phyloP scores from a whole-genome alignment of 37 sponge, comb jelly and placozoan genomes.

The Bolinopsis microptera region DNA sequence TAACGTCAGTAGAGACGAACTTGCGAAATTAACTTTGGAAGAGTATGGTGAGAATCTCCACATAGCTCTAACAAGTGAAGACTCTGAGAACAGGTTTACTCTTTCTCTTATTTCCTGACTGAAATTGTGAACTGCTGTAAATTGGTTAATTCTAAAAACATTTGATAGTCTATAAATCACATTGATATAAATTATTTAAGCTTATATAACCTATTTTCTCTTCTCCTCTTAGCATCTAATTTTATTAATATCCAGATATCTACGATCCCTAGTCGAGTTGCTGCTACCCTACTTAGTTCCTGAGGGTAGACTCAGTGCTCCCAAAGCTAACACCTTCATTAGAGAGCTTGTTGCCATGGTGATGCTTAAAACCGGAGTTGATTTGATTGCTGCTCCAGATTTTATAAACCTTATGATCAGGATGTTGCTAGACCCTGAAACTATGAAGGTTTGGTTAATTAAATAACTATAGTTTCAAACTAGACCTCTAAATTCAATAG shows the following conservation, averaged over 20 bases:
- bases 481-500: no score
- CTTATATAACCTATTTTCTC: no score
- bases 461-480: no score
- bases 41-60: conserved; percentile 35
- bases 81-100: background rate
- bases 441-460: conserved; percentile 18
- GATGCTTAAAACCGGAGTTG: conserved; percentile 13
- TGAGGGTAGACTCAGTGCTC: background rate
- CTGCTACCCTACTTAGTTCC: conserved; percentile 10
- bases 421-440: conserved; percentile 29
- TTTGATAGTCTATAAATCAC: background rate
- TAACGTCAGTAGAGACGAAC: background rate
- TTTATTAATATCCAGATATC: background rate
- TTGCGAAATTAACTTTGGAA: background rate
- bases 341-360: conserved; percentile 12
- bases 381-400: background rate
- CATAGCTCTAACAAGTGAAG: conserved; percentile 33
- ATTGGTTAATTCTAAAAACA: background rate
- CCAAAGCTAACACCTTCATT: background rate
- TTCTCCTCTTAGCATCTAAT: background rate
- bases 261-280: background rate
- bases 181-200: background rate
- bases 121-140: no score
- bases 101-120: background rate
- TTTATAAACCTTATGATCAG: conserved; percentile 9